Evolutionary conservation across 2,888 invertebrate genomes (phyloP).

Genomic region (Helobdella robusta): DNA sequence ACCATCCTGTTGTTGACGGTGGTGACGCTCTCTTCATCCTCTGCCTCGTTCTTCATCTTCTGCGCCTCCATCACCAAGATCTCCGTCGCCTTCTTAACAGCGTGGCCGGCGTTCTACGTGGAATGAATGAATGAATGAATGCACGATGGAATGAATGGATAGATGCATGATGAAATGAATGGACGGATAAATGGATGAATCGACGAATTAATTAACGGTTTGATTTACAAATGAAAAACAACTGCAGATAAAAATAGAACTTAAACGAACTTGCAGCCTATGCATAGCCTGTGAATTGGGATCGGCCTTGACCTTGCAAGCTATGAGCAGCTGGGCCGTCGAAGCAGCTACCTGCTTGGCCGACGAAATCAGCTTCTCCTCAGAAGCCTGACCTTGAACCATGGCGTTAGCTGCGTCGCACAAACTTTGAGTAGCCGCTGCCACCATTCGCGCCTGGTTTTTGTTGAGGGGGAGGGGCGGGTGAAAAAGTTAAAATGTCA

Average conservation of each 20-base stretch:
- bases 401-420: conserved; percentile 96
- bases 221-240: neutral
- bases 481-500: no score
- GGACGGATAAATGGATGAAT: no score
- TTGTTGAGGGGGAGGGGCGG: no score
- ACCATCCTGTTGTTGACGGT: conserved; percentile 87
- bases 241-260: neutral
- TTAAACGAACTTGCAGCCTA: conserved; percentile 58
- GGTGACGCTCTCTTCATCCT: conserved; percentile 63
- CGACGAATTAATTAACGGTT: no score
- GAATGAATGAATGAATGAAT: neutral
- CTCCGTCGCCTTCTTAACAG: conserved; percentile 93
- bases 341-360: conserved; percentile 83
- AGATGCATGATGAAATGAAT: no score
- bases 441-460: conserved; percentile 74
- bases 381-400: conserved; percentile 63
- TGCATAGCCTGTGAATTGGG: conserved; percentile 86
- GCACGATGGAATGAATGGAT: no score
- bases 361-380: conserved; percentile 89
- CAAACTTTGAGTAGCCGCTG: conserved; percentile 90
- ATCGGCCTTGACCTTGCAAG: conserved; percentile 97
- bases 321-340: conserved; percentile 90
- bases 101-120: conserved; percentile 68
- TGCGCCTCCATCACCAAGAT: conserved; percentile 88
- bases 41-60: conserved; percentile 83